A percentile compares a stretch with the other conserved stretches of the same genome.
Conservation (phyloP, 2,888 invertebrate genomes). For the Drosophila eohydei region DNA sequence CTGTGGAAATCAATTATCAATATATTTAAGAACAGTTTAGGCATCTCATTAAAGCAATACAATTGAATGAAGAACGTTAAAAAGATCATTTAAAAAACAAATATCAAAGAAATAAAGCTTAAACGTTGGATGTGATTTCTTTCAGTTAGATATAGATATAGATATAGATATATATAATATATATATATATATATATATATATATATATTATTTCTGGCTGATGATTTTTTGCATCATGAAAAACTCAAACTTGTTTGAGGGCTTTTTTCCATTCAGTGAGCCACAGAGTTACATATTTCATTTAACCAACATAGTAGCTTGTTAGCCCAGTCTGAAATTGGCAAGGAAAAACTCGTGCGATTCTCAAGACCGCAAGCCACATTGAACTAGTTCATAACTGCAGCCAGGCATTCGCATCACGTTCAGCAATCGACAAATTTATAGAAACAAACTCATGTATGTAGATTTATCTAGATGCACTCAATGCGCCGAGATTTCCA, state of each 20-base stretch:
- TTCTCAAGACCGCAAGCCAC: conserved; percentile 25
- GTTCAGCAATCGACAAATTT: conserved; percentile 31
- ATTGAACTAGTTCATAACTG: conserved; percentile 24
- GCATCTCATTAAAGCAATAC: no score
- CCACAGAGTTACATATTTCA: background rate
- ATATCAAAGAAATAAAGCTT: no score
- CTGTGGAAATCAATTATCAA: no score
- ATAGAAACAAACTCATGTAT: conserved; percentile 44
- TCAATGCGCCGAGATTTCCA: conserved; percentile 29
- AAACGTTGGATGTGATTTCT: no score
- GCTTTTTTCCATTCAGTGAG: background rate
- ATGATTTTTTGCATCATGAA: background rate
- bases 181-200: no score
- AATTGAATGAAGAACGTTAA: no score
- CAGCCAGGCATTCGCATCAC: conserved; percentile 23
- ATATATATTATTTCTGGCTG: no score
- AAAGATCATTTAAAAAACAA: no score
- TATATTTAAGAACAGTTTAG: no score
- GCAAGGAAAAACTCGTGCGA: conserved; percentile 27
- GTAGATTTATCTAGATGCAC: conserved; percentile 61
- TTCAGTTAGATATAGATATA: no score
- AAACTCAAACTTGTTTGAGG: background rate
- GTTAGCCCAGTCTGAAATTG: background rate
- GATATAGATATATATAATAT: no score
- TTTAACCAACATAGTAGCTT: background rate